Conservation (phyloP, 1,140 invertebrate species). For the Hyposmocoma kahamanoa region DNA sequence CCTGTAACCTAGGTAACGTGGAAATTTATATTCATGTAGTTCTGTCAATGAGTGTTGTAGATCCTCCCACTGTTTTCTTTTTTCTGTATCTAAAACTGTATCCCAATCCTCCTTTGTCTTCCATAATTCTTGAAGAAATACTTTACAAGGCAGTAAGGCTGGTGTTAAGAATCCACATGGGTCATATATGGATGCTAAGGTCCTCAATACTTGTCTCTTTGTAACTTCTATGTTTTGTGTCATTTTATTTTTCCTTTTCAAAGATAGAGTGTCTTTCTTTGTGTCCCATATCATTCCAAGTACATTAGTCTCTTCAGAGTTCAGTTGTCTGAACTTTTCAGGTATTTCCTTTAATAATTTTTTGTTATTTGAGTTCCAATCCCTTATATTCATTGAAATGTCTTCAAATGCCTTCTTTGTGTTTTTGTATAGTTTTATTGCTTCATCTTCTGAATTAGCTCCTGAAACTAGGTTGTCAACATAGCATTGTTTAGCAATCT, state of each 20-base stretch:
- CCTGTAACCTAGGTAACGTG: not conserved
- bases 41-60: not conserved
- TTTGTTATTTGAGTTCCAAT: slow-evolving; percentile 5
- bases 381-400: slow-evolving; percentile 5
- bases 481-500: too few relatives aligned
- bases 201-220: not conserved
- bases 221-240: not conserved
- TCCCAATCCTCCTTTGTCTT: not conserved
- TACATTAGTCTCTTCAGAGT: not conserved
- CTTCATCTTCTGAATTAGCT: too few relatives aligned
- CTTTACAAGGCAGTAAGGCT: not conserved
- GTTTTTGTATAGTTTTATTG: too few relatives aligned
- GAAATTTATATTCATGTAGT: not conserved
- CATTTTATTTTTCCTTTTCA: not conserved
- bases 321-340: not conserved
- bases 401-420: too few relatives aligned
- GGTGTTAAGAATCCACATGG: slow-evolving; percentile 1
- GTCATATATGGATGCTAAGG: not conserved
- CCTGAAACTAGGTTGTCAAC: too few relatives aligned
- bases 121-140: not conserved
- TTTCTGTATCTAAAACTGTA: not conserved
- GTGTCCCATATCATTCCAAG: not conserved
- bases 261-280: not conserved
- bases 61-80: not conserved
- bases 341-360: not conserved